Base-by-base conservation (phyloP, 2,113 vertebrate species). In the Nannospalax galili region DNA sequence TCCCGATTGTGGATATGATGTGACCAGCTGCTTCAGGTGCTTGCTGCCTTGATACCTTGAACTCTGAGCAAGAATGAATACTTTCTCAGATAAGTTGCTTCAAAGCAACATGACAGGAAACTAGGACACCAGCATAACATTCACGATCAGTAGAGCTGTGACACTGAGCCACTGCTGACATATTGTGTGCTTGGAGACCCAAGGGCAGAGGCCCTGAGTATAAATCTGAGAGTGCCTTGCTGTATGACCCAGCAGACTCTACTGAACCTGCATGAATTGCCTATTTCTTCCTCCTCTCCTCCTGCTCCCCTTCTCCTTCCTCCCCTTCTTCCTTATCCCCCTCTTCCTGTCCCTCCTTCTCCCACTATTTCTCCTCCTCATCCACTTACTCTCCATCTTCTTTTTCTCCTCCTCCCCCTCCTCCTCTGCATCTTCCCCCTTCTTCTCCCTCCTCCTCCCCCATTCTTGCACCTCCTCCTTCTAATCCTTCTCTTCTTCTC, bases 241-340 rank as follows among this genome's bases (percentile, higher is more conserved):
- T 65, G 20, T 2, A 0, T 17, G 22, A 77, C 35, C 28, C 6
- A 35, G 9, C 7, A 40, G 22, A 70, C 26, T n/a, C 48, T 77
- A 0, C 14, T 7, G 58, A 56, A 3, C 40, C 64, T 26, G 0
- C 65, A 26, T n/a, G 1, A 5, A 26, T 37, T 1, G 8, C 16
- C 7, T 40, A 4, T 8, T 20, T 2, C 28, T 19, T 81, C 35
- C 45, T 3, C 20, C 20, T 65, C 48, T 52, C 11, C 48, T 52
- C 11, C 48, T 11, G 17, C 58, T 52, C 48, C 48, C 48, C 11
- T 52, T 11, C 11, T 52, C 48, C 48, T 52, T 52, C 48, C 11
- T 52, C 48, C 11, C 11, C 48, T 52, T 52, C 48, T 52, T 52
- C 48, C 11, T 52, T 69, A 77, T 40, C 30, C 28, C 5, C 16